Evolutionary conservation across 1,140 invertebrate genomes (phyloP).

Genomic region (Dinoponera quadriceps): DNA sequence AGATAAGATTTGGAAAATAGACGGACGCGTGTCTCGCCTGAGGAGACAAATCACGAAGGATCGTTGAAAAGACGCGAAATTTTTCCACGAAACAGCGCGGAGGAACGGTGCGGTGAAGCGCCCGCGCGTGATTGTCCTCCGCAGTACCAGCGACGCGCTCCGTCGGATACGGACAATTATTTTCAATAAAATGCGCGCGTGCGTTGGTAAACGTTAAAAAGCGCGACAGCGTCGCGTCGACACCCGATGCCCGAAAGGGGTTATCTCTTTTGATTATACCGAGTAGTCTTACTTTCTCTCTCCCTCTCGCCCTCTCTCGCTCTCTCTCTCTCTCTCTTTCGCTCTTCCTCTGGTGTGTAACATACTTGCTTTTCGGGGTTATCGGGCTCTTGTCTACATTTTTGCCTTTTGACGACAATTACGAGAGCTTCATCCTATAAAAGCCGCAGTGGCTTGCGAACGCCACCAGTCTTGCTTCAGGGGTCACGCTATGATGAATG

Average conservation of each 20-base stretch:
- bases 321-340: neutral
- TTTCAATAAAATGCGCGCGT: conserved; percentile 37
- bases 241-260: conserved; percentile 70
- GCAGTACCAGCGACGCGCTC: too few relatives aligned
- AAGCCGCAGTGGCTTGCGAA: conserved; percentile 71
- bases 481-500: conserved; percentile 73
- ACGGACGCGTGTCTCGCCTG: too few relatives aligned
- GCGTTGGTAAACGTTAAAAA: conserved; percentile 15
- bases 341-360: conserved; percentile 44
- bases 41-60: too few relatives aligned
- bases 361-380: conserved; percentile 78
- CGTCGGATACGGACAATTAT: conserved; percentile 33
- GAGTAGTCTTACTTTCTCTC: conserved; percentile 7
- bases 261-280: conserved; percentile 78
- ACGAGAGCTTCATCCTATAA: conserved; percentile 80
- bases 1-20: neutral
- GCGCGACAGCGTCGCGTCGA: neutral
- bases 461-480: conserved; percentile 78
- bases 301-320: neutral
- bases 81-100: too few relatives aligned
- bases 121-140: too few relatives aligned
- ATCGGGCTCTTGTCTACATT: conserved; percentile 75
- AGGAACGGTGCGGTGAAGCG: too few relatives aligned
- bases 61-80: too few relatives aligned
- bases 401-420: conserved; percentile 72